Conservation (phyloP, 2,888 invertebrate genomes). For the Chymomyza fuscimana region DNA sequence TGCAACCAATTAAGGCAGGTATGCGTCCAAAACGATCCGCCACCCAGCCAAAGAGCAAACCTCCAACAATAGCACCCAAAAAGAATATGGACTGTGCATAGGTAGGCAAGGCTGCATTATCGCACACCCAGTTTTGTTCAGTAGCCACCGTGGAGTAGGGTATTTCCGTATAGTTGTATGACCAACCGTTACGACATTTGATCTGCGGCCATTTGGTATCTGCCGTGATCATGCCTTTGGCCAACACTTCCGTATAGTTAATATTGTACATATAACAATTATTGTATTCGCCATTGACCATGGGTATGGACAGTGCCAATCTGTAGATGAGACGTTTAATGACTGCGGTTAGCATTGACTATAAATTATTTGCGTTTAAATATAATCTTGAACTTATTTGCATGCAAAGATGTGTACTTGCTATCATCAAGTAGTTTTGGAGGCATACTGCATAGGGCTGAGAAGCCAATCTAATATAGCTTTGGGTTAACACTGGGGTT, state of each 20-base stretch:
- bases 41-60: conserved; percentile 91
- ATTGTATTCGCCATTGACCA: conserved; percentile 82
- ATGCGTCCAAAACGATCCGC: conserved; percentile 92
- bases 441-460: background rate
- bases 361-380: background rate
- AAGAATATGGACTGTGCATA: conserved; percentile 92
- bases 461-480: too few relatives aligned
- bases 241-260: conserved; percentile 85
- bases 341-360: background rate
- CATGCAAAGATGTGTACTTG: background rate
- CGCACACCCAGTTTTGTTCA: conserved; percentile 93
- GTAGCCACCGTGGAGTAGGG: conserved; percentile 92
- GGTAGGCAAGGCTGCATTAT: conserved; percentile 87
- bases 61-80: conserved; percentile 92
- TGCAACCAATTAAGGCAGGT: conserved; percentile 89
- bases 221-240: conserved; percentile 81
- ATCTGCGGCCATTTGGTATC: conserved; percentile 86
- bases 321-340: conserved; percentile 78
- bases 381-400: background rate
- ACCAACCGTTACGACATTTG: conserved; percentile 88
- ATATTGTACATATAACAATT: conserved; percentile 89
- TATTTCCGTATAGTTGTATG: conserved; percentile 89
- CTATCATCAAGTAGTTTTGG: background rate
- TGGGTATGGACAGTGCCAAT: conserved; percentile 86
- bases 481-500: conserved; percentile 15